A percentile compares a stretch with the other conserved stretches of the same genome.
These are phyloP conservation scores for Eudasyphora cyanicolor DNA, from an alignment of 2,888 invertebrate genomes.

Conservation along the genomic window DNA sequence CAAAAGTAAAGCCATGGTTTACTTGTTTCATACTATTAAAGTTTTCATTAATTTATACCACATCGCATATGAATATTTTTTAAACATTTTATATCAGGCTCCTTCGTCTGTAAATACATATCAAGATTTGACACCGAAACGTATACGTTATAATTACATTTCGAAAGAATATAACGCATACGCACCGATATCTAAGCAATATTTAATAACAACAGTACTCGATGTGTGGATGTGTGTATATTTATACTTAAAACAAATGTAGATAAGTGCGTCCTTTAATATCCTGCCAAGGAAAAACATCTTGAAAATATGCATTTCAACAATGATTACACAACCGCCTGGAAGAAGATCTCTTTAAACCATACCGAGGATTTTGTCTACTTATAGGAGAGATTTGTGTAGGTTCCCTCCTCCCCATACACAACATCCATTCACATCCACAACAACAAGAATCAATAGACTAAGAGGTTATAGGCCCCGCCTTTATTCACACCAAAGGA, in stretches of 20 bases:
- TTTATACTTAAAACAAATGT: too few relatives aligned
- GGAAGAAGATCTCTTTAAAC: neutral
- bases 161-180: neutral
- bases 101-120: neutral
- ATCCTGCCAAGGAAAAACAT: neutral
- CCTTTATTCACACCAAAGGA: slow-evolving; percentile 47
- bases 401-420: slow-evolving; percentile 6
- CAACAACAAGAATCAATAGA: neutral
- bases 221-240: neutral
- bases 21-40: too few relatives aligned
- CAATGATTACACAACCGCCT: neutral
- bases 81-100: too few relatives aligned
- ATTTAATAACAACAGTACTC: neutral
- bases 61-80: too few relatives aligned
- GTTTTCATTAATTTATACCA: too few relatives aligned
- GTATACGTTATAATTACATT: slow-evolving; percentile 3
- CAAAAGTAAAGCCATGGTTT: too few relatives aligned
- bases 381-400: neutral
- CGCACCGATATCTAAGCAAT: neutral
- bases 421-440: too few relatives aligned
- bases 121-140: neutral
- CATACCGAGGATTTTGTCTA: neutral
- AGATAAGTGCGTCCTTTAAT: neutral
- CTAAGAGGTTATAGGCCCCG: slow-evolving; percentile 54
- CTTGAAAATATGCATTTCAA: neutral